Percentiles rank a stretch among this genome's conserved stretches.
phyloP scores from a whole-genome alignment of 2,113 vertebrate genomes.

The Pseudopodoces humilis region DNA sequence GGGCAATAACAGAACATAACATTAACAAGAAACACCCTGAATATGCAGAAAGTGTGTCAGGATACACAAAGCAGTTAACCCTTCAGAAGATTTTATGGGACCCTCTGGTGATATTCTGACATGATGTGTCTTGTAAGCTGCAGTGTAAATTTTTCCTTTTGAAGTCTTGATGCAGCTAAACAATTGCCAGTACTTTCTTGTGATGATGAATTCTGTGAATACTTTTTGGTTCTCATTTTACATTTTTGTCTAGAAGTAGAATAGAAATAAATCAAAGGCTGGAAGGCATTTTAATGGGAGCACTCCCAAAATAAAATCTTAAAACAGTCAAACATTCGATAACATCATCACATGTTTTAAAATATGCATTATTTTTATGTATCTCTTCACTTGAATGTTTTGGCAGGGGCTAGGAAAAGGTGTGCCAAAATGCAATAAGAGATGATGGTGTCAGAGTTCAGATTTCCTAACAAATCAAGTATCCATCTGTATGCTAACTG shows the following conservation, averaged over 20 bases:
- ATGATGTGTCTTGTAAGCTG: background rate
- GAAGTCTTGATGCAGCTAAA: background rate
- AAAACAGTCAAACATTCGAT: background rate
- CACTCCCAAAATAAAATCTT: background rate
- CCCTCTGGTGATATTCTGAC: background rate
- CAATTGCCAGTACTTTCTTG: background rate
- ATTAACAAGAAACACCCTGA: background rate
- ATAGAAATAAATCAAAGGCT: background rate
- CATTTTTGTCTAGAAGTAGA: background rate
- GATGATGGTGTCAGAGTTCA: background rate
- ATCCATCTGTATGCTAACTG: background rate
- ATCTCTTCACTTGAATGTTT: background rate
- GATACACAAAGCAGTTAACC: background rate
- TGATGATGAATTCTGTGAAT: background rate
- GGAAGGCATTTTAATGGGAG: background rate
- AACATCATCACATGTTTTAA: background rate
- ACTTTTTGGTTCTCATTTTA: background rate
- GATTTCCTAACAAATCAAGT: background rate
- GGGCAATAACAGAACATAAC: no score
- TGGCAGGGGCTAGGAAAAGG: background rate
- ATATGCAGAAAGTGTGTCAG: background rate
- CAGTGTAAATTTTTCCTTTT: background rate
- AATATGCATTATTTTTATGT: background rate
- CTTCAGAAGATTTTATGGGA: background rate
- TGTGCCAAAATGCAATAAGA: background rate